Evolutionary conservation across 2,113 vertebrate species (phyloP), one percentile per base, ranked within the genome.

Genomic region (Australoheros scitulus): DNA sequence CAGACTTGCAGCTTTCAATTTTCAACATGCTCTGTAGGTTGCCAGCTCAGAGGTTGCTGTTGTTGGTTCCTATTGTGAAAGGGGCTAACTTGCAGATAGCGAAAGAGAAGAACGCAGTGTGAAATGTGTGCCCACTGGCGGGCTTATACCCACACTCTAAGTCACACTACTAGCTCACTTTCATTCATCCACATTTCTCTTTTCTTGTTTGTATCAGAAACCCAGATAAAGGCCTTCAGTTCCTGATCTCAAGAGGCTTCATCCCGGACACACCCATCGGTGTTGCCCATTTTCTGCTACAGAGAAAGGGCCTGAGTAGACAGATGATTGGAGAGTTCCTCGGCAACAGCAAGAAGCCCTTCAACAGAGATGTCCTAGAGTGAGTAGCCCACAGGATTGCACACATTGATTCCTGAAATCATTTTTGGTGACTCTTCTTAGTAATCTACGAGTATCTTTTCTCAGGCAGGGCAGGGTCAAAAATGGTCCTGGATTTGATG

Each of bases 271-370:
- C 98, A 1, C 98, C 98, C 70, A 99, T 99, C 0, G 98, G 98
- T 4, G 98, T 99, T 65, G 98, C 98, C 22, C 98, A 99, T 81
- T 99, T 99, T 77, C 95, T 99, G 89, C 96, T 99, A 1, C 98
- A 99, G 94, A 94, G 98, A 47, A 99, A 99, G 38, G 98, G 98
- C 18, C 96, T 99, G 91, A 99, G 98, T 91, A 96, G 98, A 7
- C 98, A 99, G 94, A 99, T 99, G 98, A 99, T 99, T 0, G 98
- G 98, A 63, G 98, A 99, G 57, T 99, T 99, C 91, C 97, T 99
- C 11, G 98, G 98, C 26, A 99, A 98, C 95, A 99, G 97, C 97
- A 99, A 99, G 96, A 99, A 98, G 91, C 98, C 97, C 72, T 99
- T 99, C 96, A 99, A 99, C 96, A 96, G 96, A 38, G 98, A 99